Evolutionary conservation across 2,113 vertebrate genomes (phyloP).

Genomic region (Oncorhynchus mykiss): DNA sequence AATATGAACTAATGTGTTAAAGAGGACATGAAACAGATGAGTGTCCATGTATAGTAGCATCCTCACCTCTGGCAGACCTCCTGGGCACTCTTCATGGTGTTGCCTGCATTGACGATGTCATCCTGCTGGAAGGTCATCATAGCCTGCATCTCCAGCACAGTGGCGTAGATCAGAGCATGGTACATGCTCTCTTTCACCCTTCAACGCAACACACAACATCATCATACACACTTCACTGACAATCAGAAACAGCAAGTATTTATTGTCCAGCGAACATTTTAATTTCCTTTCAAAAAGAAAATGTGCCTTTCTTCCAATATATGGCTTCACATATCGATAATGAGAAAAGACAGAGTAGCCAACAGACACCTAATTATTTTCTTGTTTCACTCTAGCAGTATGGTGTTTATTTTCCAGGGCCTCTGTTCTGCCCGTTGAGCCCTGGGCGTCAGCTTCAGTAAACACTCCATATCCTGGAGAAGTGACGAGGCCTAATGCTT

Average conservation of each 20-base stretch:
- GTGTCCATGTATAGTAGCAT: neutral
- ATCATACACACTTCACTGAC: neutral
- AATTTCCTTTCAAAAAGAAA: too few relatives aligned
- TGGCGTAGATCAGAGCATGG: conserved; percentile 81
- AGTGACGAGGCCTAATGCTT: neutral
- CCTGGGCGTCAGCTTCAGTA: conserved; percentile 75
- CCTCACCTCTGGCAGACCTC: conserved; percentile 80
- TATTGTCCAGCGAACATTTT: neutral
- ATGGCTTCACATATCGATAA: too few relatives aligned
- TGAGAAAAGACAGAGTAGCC: conserved; percentile 23
- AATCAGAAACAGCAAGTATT: too few relatives aligned
- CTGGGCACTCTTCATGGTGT: conserved; percentile 80
- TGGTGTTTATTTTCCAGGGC: conserved; percentile 64
- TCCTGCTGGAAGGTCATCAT: conserved; percentile 85
- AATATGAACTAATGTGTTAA: neutral
- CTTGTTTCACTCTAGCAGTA: conserved; percentile 11
- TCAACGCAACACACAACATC: conserved; percentile 15
- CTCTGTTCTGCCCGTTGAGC: conserved; percentile 41
- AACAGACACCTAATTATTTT: conserved; percentile 17
- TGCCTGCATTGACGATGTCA: conserved; percentile 77
- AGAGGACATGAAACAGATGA: neutral
- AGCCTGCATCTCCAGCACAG: conserved; percentile 83
- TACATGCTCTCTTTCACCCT: conserved; percentile 81
- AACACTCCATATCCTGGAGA: conserved; percentile 78
- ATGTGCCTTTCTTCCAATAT: too few relatives aligned